Percentiles rank a stretch among this genome's conserved stretches.
Conservation (phyloP, 2,113 vertebrate species). For the Galemys pyrenaicus region DNA sequence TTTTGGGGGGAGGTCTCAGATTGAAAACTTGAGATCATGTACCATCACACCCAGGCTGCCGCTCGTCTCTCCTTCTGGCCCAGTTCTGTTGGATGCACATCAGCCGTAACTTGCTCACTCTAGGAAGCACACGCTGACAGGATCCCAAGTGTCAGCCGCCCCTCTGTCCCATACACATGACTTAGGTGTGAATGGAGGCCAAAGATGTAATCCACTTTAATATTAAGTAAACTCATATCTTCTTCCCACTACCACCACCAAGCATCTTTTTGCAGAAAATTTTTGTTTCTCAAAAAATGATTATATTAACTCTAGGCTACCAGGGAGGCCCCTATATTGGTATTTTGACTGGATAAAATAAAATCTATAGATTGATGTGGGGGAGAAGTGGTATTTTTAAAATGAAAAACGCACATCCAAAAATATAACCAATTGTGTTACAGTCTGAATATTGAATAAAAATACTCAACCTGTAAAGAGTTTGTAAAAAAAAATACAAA, state of each 20-base stretch:
- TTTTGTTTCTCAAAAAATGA: slow-evolving; percentile 22
- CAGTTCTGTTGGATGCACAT: too few species aligned
- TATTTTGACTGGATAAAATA: slow-evolving; percentile 14
- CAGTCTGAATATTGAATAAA: neutral
- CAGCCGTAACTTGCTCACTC: too few species aligned
- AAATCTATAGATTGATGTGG: neutral
- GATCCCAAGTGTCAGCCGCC: too few species aligned
- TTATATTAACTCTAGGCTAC: too few species aligned
- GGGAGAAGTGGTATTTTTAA: slow-evolving; percentile 7
- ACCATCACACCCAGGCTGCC: too few species aligned
- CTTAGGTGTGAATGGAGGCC: too few species aligned
- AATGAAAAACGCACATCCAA: slow-evolving; percentile 19
- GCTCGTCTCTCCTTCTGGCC: too few species aligned
- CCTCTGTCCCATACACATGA: too few species aligned
- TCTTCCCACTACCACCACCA: neutral
- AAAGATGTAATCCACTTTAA: neutral
- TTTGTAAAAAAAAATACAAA: neutral
- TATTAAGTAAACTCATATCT: neutral
- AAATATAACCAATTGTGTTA: slow-evolving; percentile 27
- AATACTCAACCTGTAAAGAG: neutral
- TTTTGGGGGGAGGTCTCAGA: too few species aligned
- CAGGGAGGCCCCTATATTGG: too few species aligned
- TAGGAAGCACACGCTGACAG: too few species aligned
- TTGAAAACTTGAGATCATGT: too few species aligned
- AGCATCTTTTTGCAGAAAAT: neutral